These are phyloP conservation scores for Auanema freiburgensis DNA, from an alignment of 2,888 invertebrate genomes.

Conservation along the genomic window DNA sequence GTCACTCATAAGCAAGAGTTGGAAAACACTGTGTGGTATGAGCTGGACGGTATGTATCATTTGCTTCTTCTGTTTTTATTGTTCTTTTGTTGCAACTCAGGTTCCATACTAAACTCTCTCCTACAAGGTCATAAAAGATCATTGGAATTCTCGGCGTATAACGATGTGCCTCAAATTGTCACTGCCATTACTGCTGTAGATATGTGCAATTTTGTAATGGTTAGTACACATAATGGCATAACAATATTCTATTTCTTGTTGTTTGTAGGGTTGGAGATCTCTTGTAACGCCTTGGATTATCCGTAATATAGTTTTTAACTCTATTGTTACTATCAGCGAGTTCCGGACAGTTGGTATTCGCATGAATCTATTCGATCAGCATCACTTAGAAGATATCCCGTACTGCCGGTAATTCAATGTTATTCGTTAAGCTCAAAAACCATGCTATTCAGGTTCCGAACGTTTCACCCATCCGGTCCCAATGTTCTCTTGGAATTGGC, in stretches of 20 bases:
- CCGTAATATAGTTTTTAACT: constrained; percentile 34
- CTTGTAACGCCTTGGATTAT: constrained; percentile 34
- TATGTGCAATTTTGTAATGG: constrained; percentile 32
- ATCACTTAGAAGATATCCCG: constrained; percentile 12
- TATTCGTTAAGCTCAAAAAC: background rate
- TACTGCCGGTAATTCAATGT: constrained; percentile 12
- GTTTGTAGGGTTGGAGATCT: constrained; percentile 18
- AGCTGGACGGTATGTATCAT: constrained; percentile 24
- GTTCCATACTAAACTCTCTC: constrained; percentile 21
- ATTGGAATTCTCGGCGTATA: constrained; percentile 34
- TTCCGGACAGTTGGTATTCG: constrained; percentile 23
- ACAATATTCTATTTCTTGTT: background rate
- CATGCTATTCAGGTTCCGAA: constrained; percentile 22
- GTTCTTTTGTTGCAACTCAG: constrained; percentile 5
- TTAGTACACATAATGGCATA: background rate
- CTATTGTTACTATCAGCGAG: constrained; percentile 35
- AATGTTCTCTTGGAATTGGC: constrained; percentile 28
- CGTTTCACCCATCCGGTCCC: constrained; percentile 21
- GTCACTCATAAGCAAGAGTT: constrained; percentile 31
- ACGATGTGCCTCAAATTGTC: constrained; percentile 29
- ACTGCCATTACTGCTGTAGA: constrained; percentile 27
- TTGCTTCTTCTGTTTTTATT: background rate
- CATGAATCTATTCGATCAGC: background rate
- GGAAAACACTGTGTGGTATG: constrained; percentile 21
- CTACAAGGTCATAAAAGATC: constrained; percentile 10